Evolutionary conservation across 2,888 invertebrate species (phyloP), one percentile per base, ranked within the genome.

Genomic region (Hedya salicella): DNA sequence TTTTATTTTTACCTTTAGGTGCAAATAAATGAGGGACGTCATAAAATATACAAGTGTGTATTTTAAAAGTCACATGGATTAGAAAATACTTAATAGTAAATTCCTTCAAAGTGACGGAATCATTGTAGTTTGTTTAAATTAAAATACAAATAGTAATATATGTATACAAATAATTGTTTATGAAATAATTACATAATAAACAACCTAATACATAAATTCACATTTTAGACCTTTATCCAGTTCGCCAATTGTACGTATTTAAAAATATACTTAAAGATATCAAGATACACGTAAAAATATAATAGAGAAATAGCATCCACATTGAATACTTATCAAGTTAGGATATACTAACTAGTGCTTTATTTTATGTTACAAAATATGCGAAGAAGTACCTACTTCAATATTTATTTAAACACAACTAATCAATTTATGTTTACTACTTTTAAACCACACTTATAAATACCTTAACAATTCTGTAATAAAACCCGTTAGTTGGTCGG

Each of bases 1-100:
- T 81, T 82, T 86, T 77, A 79, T 78, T 77, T 74, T 49, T 39
- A 50, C 63, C 68, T 53, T 69, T 60, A 17, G 1, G 19, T 44
- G 19, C 19, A 44, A 44, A 44, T 17, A 19, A 19, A 44, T 44
- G 17, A 44, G 9, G 0, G 46, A 48, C 21, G 13, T 48, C 19
- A 21, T 21, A 3, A n/a, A 50, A 46, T 19, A 17, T 16, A 44
- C 16, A 32, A 16, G 32, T 25, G 25, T 6, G 6, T 6, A 6
- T 25, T 25, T 25, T 25, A 25, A 6, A 25, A 25, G 25, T 25
- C 25, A 25, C 25, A 25, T 6, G 6, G 6, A 25, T 6, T 25
- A 6, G 25, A 25, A 25, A 25, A 25, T 30, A 30, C n/a, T 49
- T 14, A 49, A 19, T 19, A 17, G 25, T 25, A 25, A n/a, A n/a